Evolutionary conservation across 2,888 invertebrate species (phyloP).

Genomic region (Taphrorychus bicolor): DNA sequence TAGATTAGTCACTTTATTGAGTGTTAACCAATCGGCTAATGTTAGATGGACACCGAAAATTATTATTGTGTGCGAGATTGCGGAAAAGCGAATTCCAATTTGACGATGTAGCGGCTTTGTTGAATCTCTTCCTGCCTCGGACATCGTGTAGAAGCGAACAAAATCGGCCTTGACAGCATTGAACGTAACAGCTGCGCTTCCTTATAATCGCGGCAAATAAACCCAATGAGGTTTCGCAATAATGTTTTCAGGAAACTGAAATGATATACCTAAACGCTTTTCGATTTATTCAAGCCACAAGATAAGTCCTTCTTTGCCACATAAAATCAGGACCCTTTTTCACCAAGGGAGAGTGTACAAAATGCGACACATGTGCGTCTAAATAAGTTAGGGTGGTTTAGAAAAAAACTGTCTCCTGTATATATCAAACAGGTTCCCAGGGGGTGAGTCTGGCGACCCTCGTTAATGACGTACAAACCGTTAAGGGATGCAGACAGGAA

Average conservation of each 20-base stretch:
- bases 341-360: not conserved
- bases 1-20: not conserved
- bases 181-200: conserved; percentile 27
- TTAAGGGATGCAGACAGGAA: not conserved
- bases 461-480: not conserved
- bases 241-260: not conserved
- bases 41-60: not conserved
- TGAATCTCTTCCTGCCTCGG: conserved; percentile 6
- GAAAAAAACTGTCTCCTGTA: conserved; percentile 12
- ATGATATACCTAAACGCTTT: not conserved
- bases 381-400: conserved; percentile 18
- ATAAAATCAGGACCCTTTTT: no score
- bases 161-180: conserved; percentile 29
- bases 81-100: not conserved
- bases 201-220: conserved; percentile 20
- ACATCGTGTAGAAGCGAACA: conserved; percentile 25
- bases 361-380: conserved; percentile 21
- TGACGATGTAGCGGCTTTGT: not conserved
- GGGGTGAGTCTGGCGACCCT: conserved; percentile 8
- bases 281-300: no score
- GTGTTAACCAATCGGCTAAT: no score
- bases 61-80: not conserved
- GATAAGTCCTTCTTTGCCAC: no score
- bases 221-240: not conserved
- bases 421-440: conserved; percentile 28